These are phyloP conservation scores for Callipepla californica DNA, from an alignment of 2,113 vertebrate species.

Conservation along the genomic window DNA sequence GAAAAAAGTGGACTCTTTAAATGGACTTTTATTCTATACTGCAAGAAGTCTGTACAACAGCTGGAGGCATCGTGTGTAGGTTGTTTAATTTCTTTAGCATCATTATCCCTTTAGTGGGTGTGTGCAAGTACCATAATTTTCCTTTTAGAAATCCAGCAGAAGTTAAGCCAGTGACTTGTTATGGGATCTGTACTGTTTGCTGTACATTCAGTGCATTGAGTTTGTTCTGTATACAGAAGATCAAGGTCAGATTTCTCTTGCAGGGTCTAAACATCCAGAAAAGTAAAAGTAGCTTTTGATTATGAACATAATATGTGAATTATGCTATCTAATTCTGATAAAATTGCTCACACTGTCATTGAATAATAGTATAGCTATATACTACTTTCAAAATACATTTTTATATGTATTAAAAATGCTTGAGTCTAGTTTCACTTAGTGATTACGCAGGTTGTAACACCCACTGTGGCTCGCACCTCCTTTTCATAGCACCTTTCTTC, in stretches of 20 bases:
- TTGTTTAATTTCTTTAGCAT: slow-evolving; percentile 8
- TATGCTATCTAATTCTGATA: background rate
- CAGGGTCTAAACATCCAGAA: background rate
- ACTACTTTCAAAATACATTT: background rate
- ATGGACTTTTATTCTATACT: background rate
- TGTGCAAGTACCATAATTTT: background rate
- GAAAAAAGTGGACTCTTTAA: background rate
- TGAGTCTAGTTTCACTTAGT: background rate
- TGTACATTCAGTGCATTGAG: background rate
- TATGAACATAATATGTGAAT: background rate
- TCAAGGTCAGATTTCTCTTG: background rate
- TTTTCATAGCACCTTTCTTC: background rate
- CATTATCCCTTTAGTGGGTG: slow-evolving; percentile 34
- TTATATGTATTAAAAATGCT: background rate
- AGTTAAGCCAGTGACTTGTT: background rate
- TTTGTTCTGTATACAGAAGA: slow-evolving; percentile 19
- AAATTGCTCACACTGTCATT: background rate
- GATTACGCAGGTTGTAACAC: background rate
- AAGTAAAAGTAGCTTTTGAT: background rate
- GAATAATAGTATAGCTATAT: background rate
- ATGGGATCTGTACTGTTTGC: background rate
- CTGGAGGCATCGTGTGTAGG: slow-evolving; percentile 33
- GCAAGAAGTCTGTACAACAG: background rate
- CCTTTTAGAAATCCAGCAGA: background rate
- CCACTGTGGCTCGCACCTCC: background rate